A percentile compares a stretch with the other conserved stretches of the same genome.
Evolutionary conservation across 2,888 invertebrate genomes (phyloP).

Genomic region (Micropterix aruncella): DNA sequence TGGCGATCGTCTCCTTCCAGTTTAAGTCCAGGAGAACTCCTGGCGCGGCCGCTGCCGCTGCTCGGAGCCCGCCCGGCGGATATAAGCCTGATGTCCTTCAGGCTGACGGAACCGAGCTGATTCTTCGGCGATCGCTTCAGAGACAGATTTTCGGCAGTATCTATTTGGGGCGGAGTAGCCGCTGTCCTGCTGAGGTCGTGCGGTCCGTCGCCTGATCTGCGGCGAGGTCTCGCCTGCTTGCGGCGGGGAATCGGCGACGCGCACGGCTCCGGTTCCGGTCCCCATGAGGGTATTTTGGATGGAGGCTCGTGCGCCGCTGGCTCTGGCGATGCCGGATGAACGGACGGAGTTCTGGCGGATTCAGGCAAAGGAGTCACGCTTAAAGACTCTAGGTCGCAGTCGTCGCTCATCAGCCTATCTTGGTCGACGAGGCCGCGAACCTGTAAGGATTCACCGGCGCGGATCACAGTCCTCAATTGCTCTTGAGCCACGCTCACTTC

Average conservation of each 20-base stretch:
- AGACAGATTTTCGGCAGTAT: slow-evolving; percentile 43
- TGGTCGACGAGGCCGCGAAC: slow-evolving; percentile 65
- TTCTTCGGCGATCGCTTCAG: slow-evolving; percentile 39
- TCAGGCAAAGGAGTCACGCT: slow-evolving; percentile 17
- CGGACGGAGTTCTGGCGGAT: slow-evolving; percentile 24
- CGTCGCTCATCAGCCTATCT: slow-evolving; percentile 31
- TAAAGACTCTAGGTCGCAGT: slow-evolving; percentile 24
- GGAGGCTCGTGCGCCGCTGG: slow-evolving; percentile 25
- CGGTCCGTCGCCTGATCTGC: slow-evolving; percentile 67
- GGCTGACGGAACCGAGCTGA: slow-evolving; percentile 18
- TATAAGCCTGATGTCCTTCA: slow-evolving; percentile 19
- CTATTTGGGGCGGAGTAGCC: slow-evolving; percentile 26
- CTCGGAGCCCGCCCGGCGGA: background rate
- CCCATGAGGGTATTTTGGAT: slow-evolving; percentile 26
- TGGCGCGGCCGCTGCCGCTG: slow-evolving; percentile 19
- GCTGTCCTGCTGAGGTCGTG: slow-evolving; percentile 36
- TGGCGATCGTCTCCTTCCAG: slow-evolving; percentile 24
- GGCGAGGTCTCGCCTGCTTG: slow-evolving; percentile 73
- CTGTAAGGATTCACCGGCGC: slow-evolving; percentile 78
- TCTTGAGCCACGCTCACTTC: slow-evolving; percentile 82
- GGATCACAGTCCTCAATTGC: slow-evolving; percentile 68
- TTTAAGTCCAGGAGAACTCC: slow-evolving; percentile 26
- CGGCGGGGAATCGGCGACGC: slow-evolving; percentile 71
- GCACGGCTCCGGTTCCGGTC: slow-evolving; percentile 40
- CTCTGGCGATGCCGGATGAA: slow-evolving; percentile 28